Evolutionary conservation across 2,888 invertebrate genomes (phyloP).

Genomic region (Mythimna ferrago): DNA sequence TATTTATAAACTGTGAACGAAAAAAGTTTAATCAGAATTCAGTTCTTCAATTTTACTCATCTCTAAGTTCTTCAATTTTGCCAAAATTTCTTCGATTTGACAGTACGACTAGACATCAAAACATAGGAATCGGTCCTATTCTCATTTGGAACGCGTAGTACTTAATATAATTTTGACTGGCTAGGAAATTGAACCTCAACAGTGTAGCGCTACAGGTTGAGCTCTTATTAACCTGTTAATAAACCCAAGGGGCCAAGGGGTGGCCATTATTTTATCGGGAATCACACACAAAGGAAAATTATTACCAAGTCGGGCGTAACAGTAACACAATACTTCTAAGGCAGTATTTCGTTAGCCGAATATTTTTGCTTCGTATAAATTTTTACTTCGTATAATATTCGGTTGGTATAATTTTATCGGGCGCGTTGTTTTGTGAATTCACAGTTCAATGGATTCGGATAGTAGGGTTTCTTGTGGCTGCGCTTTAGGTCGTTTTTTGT

Average conservation of each 20-base stretch:
- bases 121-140: too few relatives aligned
- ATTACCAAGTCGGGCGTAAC: conserved; percentile 41
- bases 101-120: too few relatives aligned
- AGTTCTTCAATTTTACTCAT: too few relatives aligned
- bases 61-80: too few relatives aligned
- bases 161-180: background rate
- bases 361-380: conserved; percentile 45
- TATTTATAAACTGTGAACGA: too few relatives aligned
- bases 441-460: conserved; percentile 70
- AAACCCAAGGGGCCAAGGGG: background rate
- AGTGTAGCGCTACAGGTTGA: background rate
- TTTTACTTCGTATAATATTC: conserved; percentile 58
- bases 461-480: conserved; percentile 73
- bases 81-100: too few relatives aligned
- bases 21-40: too few relatives aligned
- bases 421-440: conserved; percentile 78
- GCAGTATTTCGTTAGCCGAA: conserved; percentile 52
- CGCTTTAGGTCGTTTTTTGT: conserved; percentile 66
- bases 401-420: conserved; percentile 64
- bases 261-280: conserved; percentile 12
- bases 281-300: conserved; percentile 28
- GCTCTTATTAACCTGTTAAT: background rate
- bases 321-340: conserved; percentile 68
- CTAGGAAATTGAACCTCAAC: background rate
- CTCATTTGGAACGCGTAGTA: too few relatives aligned